phyloP scores from a whole-genome alignment of 2,113 vertebrate genomes.

The Nothoprocta perdicaria region DNA sequence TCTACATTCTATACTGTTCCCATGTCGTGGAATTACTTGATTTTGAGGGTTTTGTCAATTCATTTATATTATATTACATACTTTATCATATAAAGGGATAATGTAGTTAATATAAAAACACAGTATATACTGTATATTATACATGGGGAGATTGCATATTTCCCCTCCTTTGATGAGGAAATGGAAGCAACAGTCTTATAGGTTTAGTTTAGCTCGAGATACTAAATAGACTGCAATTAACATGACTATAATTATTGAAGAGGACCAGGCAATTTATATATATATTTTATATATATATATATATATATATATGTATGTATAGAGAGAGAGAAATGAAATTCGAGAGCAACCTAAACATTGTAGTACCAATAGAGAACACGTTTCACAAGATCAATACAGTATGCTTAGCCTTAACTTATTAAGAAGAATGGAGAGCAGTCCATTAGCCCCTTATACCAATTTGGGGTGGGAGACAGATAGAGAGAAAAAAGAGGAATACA shows the following conservation, averaged over 20 bases:
- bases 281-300: not conserved
- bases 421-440: not conserved
- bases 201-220: not conserved
- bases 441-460: not conserved
- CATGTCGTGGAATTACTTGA: slow-evolving; percentile 34
- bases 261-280: not conserved
- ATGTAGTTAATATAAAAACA: too few relatives aligned
- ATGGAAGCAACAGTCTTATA: not conserved
- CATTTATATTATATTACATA: not conserved
- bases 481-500: not conserved
- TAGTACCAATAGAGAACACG: not conserved
- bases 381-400: not conserved
- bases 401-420: not conserved
- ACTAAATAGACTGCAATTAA: not conserved
- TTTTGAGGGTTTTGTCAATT: slow-evolving; percentile 47
- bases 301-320: not conserved
- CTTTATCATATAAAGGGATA: not conserved
- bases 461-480: not conserved
- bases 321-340: not conserved
- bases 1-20: slow-evolving; percentile 65
- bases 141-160: too few relatives aligned
- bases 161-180: not conserved
- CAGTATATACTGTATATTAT: too few relatives aligned
- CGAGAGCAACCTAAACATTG: not conserved
- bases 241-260: not conserved